A percentile compares a stretch with the other conserved stretches of the same genome.
Conservation (phyloP, 2,797 vertebrate species). For the Melopsittacus undulatus region DNA sequence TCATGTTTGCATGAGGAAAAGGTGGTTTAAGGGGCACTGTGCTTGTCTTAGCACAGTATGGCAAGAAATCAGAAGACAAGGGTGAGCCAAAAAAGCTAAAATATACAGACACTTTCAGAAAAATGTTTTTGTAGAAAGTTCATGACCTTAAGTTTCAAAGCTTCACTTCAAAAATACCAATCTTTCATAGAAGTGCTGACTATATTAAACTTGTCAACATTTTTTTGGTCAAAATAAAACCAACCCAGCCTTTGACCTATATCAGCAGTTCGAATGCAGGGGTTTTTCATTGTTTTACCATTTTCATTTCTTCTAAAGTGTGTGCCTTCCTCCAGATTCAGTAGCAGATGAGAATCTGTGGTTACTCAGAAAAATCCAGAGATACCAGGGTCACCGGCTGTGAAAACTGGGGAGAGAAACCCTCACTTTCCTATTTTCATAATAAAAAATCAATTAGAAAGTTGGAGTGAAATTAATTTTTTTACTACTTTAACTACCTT, state of each 20-base stretch:
- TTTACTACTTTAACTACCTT: neutral
- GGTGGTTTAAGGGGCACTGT: neutral
- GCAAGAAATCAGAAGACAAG: neutral
- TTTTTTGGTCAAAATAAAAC: neutral
- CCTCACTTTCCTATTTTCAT: neutral
- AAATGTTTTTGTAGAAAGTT: neutral
- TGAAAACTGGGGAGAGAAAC: neutral
- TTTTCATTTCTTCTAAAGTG: neutral
- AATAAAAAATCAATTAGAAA: neutral
- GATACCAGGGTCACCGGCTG: neutral
- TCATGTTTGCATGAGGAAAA: neutral
- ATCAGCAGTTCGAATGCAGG: neutral
- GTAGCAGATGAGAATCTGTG: neutral
- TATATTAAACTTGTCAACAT: constrained; percentile 1
- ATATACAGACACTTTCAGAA: neutral
- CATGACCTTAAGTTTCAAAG: constrained; percentile 18
- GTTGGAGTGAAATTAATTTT: neutral
- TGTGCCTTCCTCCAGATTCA: neutral
- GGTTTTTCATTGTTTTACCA: neutral
- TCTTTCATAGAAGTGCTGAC: neutral
- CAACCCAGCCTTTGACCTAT: neutral
- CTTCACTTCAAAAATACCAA: constrained; percentile 14
- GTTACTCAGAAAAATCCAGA: neutral
- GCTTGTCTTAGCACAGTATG: neutral
- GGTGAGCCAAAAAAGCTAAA: neutral